Percentiles rank a stretch among this genome's conserved stretches.
phyloP scores from a whole-genome alignment of 2,113 vertebrate genomes.

The Tragelaphus strepsiceros region DNA sequence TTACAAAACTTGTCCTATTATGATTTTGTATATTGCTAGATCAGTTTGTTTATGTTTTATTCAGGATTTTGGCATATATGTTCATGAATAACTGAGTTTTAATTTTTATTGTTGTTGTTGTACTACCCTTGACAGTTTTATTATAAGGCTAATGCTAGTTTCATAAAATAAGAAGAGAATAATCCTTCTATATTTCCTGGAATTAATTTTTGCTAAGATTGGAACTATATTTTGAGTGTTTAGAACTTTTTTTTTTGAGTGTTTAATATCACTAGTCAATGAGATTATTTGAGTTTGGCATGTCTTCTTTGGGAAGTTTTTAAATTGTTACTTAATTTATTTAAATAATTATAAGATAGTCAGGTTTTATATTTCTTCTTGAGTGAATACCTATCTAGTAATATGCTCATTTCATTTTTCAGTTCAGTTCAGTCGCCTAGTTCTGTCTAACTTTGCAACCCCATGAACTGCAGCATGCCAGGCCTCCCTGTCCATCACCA shows the following conservation, averaged over 20 bases:
- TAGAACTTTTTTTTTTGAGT: neutral
- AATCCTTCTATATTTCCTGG: neutral
- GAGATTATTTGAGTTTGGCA: neutral
- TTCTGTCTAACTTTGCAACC: rapidly evolving
- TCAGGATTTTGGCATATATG: neutral
- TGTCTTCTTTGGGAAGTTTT: neutral
- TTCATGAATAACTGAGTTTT: neutral
- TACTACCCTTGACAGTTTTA: neutral
- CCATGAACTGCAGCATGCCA: too few species aligned
- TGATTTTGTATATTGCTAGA: neutral
- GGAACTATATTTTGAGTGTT: neutral
- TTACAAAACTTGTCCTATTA: neutral
- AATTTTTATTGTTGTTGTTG: neutral
- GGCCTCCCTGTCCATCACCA: too few species aligned
- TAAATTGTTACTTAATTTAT: neutral
- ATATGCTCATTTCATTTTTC: neutral
- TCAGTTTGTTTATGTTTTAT: neutral
- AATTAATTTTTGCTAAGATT: constrained; percentile 3
- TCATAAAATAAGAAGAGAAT: neutral
- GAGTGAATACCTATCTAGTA: neutral
- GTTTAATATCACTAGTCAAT: neutral
- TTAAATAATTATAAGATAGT: neutral
- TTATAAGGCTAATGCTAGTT: neutral
- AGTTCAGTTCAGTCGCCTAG: too few species aligned
- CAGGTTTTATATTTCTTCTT: neutral